Conservation (phyloP, 2,113 vertebrate species). For the Chamaetylas fuelleborni region DNA sequence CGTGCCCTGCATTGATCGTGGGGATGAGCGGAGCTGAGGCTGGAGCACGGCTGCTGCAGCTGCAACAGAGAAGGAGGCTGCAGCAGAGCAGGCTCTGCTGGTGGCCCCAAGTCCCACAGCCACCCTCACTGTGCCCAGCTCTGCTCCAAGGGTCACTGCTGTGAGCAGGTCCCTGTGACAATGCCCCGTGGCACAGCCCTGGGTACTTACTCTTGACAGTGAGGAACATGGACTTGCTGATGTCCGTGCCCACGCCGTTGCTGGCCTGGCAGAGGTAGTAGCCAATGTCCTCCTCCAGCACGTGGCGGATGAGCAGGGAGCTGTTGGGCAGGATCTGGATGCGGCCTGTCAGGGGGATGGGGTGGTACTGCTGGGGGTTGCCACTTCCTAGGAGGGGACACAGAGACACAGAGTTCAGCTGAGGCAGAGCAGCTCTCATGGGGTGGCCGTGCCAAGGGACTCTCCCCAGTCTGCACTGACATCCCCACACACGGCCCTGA, state of each 20-base stretch:
- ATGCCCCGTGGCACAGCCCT: accelerated
- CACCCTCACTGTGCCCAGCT: accelerated
- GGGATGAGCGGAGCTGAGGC: accelerated
- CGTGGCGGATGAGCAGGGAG: conserved; percentile 93
- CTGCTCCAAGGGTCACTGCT: neutral
- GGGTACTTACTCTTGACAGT: conserved; percentile 93
- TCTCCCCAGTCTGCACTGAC: accelerated
- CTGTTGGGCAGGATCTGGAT: conserved; percentile 98
- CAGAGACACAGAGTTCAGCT: neutral
- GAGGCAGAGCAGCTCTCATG: accelerated
- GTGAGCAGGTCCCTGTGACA: accelerated
- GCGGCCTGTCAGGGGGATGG: conserved; percentile 92
- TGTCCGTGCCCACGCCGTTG: conserved; percentile 97
- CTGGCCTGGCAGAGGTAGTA: conserved; percentile 99
- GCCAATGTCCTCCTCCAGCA: conserved; percentile 95
- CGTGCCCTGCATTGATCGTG: neutral
- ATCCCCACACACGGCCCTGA: accelerated
- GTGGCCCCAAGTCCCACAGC: neutral
- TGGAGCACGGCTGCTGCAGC: accelerated
- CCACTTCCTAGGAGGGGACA: conserved; percentile 80
- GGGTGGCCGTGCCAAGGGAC: neutral
- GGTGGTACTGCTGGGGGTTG: conserved; percentile 97
- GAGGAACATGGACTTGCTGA: conserved; percentile 99
- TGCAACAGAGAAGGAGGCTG: neutral
- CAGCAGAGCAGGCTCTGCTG: neutral